Conservation (phyloP, 2,113 vertebrate genomes). For the Chauna torquata region DNA sequence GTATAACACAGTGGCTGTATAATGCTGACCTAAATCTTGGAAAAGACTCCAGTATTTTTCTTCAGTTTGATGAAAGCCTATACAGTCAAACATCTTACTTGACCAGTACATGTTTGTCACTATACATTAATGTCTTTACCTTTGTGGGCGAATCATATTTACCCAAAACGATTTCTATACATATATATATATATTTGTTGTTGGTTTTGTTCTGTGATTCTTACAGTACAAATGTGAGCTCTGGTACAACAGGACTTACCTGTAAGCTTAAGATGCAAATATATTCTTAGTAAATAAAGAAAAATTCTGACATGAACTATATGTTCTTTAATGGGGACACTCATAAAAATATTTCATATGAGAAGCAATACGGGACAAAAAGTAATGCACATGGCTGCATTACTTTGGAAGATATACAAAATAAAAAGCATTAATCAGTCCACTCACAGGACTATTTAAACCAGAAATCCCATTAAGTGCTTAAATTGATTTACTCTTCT, state of each 20-base stretch:
- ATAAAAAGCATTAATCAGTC: constrained; percentile 61
- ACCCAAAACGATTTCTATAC: background rate
- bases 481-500: constrained; percentile 65
- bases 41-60: background rate
- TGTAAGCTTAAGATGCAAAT: background rate
- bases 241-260: background rate
- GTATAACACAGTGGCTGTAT: background rate
- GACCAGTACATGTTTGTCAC: background rate
- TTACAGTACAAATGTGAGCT: background rate
- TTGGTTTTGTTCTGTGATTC: background rate
- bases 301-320: background rate
- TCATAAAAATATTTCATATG: constrained; percentile 7
- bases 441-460: constrained; percentile 47
- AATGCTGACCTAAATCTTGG: background rate
- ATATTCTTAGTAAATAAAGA: background rate
- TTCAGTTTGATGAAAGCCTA: background rate
- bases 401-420: constrained; percentile 24
- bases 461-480: constrained; percentile 47
- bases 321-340: background rate
- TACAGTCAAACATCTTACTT: background rate
- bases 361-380: constrained; percentile 1
- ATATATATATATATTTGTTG: background rate
- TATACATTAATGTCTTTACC: background rate
- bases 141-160: background rate
- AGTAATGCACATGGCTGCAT: background rate